A percentile compares a stretch with the other conserved stretches of the same genome.
These are phyloP conservation scores for Tetranychus cinnabarinus DNA, from an alignment of 1,140 invertebrate species.

Conservation along the genomic window DNA sequence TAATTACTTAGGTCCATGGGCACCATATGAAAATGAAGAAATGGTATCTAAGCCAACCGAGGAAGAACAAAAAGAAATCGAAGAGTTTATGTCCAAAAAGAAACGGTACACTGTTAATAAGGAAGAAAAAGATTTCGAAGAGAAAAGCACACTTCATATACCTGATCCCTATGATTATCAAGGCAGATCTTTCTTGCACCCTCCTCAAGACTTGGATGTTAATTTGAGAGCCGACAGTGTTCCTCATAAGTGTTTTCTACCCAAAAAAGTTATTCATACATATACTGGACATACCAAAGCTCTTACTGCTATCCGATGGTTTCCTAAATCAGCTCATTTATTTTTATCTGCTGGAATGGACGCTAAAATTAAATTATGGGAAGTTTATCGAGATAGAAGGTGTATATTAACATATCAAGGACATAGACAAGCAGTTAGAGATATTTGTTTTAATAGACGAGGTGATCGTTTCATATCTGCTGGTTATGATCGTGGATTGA, in stretches of 20 bases:
- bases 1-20: constrained; percentile 93
- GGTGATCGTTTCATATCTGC: constrained; percentile 83
- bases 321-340: constrained; percentile 79
- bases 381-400: constrained; percentile 83
- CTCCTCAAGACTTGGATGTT: constrained; percentile 70
- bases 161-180: constrained; percentile 89
- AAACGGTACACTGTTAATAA: constrained; percentile 43
- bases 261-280: constrained; percentile 84
- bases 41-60: constrained; percentile 50
- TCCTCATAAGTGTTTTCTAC: constrained; percentile 86
- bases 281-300: constrained; percentile 95
- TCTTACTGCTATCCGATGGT: constrained; percentile 85
- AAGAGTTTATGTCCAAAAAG: constrained; percentile 77
- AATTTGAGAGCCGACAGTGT: constrained; percentile 74
- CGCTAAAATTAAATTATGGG: constrained; percentile 89
- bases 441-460: constrained; percentile 83
- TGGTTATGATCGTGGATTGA: constrained; percentile 64
- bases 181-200: constrained; percentile 75
- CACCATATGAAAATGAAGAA: constrained; percentile 70
- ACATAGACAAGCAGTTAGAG: constrained; percentile 85
- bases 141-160: constrained; percentile 83
- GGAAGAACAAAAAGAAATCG: constrained; percentile 73
- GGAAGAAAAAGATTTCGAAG: constrained; percentile 70
- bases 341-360: constrained; percentile 91
- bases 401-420: constrained; percentile 90